These are phyloP conservation scores for Steinernema feltiae DNA, from an alignment of 1,140 invertebrate species.

Conservation along the genomic window DNA sequence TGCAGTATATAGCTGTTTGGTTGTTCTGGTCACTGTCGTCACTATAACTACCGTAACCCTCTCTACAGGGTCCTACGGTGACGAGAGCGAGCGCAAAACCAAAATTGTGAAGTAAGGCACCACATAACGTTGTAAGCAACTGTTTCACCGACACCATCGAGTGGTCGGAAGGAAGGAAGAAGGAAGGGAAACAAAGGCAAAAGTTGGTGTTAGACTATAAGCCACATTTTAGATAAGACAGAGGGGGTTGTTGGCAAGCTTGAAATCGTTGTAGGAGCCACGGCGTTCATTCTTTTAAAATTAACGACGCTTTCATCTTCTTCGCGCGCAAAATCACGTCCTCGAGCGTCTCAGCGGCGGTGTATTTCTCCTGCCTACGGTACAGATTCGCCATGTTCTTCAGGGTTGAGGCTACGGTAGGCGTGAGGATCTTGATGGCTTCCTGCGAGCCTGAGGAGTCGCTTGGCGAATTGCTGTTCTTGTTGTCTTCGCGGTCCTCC, in stretches of 20 bases:
- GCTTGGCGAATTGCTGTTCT: conserved; percentile 61
- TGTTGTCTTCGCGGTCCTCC: conserved; percentile 80
- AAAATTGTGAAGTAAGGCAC: conserved; percentile 15
- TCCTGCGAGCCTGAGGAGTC: background rate
- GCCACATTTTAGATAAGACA: background rate
- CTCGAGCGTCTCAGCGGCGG: conserved; percentile 92
- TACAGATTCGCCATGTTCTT: conserved; percentile 93
- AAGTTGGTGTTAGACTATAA: background rate
- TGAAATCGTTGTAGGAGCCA: background rate
- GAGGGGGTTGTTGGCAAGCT: background rate
- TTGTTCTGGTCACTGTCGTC: background rate
- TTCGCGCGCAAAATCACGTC: conserved; percentile 85
- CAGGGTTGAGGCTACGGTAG: conserved; percentile 86
- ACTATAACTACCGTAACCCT: background rate
- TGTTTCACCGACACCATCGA: conserved; percentile 10
- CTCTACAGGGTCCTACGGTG: background rate
- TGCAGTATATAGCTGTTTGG: background rate
- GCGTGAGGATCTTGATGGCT: conserved; percentile 60
- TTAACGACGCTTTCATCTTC: conserved; percentile 60
- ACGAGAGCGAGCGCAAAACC: background rate
- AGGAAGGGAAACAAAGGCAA: background rate
- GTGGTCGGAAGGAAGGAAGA: background rate
- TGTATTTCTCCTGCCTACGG: conserved; percentile 89
- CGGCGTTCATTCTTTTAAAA: background rate
- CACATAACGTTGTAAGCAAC: conserved; percentile 12